Base-by-base conservation (phyloP, 2,113 vertebrate species). In the Channa argus region DNA sequence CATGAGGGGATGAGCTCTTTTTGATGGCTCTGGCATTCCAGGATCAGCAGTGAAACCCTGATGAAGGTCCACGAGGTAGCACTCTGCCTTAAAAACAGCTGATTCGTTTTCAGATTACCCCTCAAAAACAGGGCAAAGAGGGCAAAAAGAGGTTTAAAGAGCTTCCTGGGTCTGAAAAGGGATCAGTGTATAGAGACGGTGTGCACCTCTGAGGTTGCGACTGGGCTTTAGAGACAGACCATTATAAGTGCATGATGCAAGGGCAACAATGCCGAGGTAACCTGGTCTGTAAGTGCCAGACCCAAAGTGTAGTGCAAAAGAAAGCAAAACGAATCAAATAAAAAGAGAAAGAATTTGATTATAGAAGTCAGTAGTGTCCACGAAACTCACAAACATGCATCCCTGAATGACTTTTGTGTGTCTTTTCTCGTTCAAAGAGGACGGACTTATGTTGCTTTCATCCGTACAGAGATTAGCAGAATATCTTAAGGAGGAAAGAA, bases 191-290 rank as follows among this genome's bases (percentile, higher is more conserved):
- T 12, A 11, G 49, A 74, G 87, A 77, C 79, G 79, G 74, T 9
- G 68, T 82, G 88, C 82, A 87, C 86, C 88, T 76, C 80, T 53
- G 85, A 85, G 84, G 76, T 83, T 83, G 86, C 58, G 83, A 82
- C 83, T 84, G 88, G 92, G 92, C 87, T 91, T 89, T 68, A 60
- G 79, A 84, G 86, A 90, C 90, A 91, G 92, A 93, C 92, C 91
- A 84, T 89, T 88, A 92, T 93, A 93, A 94, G 92, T 94, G 93
- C 91, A 92, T 91, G 92, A 93, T 93, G 92, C 93, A 69, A 91
- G 87, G 89, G 91, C 90, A 93, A 93, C 92, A 91, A 93, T 88
- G 89, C 90, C 90, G 94, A 95, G 94, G 94, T 94, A 94, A 95
- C 93, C 88, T 89, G 91, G 92, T 94, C 92, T 90, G 91, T 71